Conservation (phyloP, 2,113 vertebrate genomes). For the Gnathonemus echidnorhynchus region DNA sequence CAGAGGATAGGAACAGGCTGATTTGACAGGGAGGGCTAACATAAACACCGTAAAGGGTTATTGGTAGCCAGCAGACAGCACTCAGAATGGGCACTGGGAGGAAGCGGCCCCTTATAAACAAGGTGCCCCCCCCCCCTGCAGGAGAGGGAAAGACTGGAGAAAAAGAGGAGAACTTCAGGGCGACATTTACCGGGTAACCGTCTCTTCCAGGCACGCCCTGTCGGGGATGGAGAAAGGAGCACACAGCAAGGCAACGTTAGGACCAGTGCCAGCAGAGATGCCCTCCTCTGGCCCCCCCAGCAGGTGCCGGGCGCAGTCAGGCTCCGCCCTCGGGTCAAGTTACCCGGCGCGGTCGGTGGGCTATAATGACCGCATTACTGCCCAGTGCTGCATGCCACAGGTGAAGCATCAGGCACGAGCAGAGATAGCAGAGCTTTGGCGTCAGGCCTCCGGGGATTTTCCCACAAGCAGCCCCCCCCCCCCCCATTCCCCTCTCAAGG, state of each 20-base stretch:
- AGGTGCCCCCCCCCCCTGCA: neutral
- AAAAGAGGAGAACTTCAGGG: conserved; percentile 1
- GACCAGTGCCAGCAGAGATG: neutral
- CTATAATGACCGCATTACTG: neutral
- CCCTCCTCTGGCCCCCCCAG: no score
- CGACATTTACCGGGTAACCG: conserved; percentile 93
- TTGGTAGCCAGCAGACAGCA: neutral
- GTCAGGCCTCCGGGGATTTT: neutral
- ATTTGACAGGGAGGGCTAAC: neutral
- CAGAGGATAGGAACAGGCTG: neutral
- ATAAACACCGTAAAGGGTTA: neutral
- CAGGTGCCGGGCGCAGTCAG: neutral
- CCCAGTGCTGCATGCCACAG: neutral
- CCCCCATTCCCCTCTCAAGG: neutral
- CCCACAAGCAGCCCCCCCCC: neutral
- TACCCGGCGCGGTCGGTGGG: neutral
- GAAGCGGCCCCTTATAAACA: neutral
- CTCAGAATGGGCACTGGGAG: neutral
- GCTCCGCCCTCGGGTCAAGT: neutral
- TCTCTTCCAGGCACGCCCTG: conserved; percentile 94
- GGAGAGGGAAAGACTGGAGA: neutral
- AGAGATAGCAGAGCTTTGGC: neutral
- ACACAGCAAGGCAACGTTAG: conserved; percentile 42
- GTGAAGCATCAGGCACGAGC: neutral
- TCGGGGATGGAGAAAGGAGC: conserved; percentile 68